Evolutionary conservation across 1,140 invertebrate genomes (phyloP).

Genomic region (Euura lappo): DNA sequence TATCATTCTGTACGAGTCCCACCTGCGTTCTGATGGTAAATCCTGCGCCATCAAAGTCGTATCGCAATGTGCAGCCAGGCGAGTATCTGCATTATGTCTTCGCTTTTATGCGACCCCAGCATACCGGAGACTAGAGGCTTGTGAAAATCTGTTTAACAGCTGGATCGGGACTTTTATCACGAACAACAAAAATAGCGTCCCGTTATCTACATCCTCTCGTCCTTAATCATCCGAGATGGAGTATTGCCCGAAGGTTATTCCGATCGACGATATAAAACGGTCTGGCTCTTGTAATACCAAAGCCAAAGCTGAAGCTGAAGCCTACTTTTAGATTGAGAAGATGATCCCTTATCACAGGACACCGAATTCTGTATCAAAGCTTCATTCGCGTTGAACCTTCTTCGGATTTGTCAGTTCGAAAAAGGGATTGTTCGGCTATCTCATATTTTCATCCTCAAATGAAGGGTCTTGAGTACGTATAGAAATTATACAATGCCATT

Average conservation of each 20-base stretch:
- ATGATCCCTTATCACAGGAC: not conserved
- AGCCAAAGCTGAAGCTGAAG: not conserved
- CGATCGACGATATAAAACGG: too few relatives aligned
- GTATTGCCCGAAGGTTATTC: too few relatives aligned
- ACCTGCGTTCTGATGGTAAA: not conserved
- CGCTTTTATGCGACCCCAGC: not conserved
- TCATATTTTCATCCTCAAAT: too few relatives aligned
- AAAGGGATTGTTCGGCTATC: too few relatives aligned
- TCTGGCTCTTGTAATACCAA: too few relatives aligned
- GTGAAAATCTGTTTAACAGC: not conserved
- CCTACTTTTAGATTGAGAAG: not conserved
- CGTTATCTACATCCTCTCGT: not conserved
- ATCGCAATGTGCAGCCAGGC: not conserved
- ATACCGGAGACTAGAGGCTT: not conserved
- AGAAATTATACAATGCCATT: too few relatives aligned
- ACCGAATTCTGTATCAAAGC: not conserved
- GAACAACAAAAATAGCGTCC: not conserved
- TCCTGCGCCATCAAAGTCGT: not conserved
- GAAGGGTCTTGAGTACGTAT: too few relatives aligned
- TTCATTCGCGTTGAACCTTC: not conserved
- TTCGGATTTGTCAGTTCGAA: not conserved
- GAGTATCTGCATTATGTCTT: not conserved
- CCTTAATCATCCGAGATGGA: too few relatives aligned
- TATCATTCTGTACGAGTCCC: not conserved
- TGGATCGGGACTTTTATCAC: conserved; percentile 1